Conservation (phyloP, 1,140 invertebrate genomes). For the Solen grandis region DNA sequence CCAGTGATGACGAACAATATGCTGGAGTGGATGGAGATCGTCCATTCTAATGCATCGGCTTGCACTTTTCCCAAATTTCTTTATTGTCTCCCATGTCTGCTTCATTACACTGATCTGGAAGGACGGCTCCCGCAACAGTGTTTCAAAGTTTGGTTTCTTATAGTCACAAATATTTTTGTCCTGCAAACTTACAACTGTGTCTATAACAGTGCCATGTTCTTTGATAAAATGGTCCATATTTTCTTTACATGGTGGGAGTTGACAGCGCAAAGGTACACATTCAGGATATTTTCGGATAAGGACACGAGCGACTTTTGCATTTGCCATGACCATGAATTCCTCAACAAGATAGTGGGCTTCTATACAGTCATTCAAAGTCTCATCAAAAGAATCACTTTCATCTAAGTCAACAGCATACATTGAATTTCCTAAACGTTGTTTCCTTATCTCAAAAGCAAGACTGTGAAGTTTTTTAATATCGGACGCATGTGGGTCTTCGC, state of each 20-base stretch:
- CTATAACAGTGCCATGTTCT: constrained; percentile 29
- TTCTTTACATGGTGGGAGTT: constrained; percentile 53
- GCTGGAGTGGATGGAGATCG: constrained; percentile 57
- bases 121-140: constrained; percentile 24
- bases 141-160: constrained; percentile 5
- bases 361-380: constrained; percentile 53
- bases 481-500: not conserved
- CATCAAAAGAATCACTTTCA: constrained; percentile 38
- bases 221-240: constrained; percentile 53
- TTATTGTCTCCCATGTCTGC: not conserved
- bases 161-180: constrained; percentile 21
- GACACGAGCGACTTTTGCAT: constrained; percentile 24
- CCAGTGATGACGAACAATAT: constrained; percentile 50
- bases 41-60: constrained; percentile 4
- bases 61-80: constrained; percentile 14
- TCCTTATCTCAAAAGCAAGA: constrained; percentile 59
- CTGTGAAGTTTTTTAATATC: constrained; percentile 59
- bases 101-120: constrained; percentile 16
- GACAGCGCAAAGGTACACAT: constrained; percentile 55
- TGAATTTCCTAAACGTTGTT: constrained; percentile 60
- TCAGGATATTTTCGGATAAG: constrained; percentile 19
- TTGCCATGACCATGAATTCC: constrained; percentile 62
- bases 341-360: constrained; percentile 74
- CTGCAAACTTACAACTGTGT: constrained; percentile 56
- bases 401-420: constrained; percentile 58